Conservation (phyloP, 2,113 vertebrate genomes). For the Cyrtonyx montezumae region DNA sequence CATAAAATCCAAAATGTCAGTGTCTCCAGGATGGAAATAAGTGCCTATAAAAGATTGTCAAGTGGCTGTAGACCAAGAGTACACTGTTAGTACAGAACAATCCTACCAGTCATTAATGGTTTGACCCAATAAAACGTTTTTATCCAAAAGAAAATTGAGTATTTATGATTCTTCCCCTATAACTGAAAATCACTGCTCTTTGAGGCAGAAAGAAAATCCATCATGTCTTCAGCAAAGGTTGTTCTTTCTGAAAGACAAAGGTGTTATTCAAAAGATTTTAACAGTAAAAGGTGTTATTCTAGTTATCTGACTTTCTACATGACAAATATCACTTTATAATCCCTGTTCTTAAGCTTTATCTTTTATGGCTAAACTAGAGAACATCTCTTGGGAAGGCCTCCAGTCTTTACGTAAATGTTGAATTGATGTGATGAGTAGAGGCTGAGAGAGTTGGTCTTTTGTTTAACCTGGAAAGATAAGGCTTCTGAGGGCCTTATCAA, state of each 20-base stretch:
- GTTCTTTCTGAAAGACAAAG: not conserved
- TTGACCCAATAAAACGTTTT: not conserved
- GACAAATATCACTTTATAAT: not conserved
- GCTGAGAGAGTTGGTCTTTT: not conserved
- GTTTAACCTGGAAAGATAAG: not conserved
- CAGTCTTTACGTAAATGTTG: not conserved
- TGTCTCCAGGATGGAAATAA: not conserved
- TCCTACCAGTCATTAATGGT: not conserved
- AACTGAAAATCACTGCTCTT: not conserved
- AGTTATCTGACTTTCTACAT: not conserved
- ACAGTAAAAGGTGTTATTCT: not conserved
- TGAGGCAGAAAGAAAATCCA: not conserved
- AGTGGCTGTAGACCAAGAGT: not conserved
- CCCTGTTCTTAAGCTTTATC: not conserved
- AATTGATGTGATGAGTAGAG: not conserved
- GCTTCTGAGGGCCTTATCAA: not conserved
- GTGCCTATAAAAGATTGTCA: not conserved
- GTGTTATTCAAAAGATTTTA: not conserved
- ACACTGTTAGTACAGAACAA: not conserved
- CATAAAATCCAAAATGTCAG: conserved; percentile 5
- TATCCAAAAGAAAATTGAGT: not conserved
- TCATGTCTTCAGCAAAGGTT: not conserved
- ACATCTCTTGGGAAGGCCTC: not conserved
- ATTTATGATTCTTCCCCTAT: not conserved
- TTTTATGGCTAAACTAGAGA: not conserved